Conservation (phyloP, 1,140 invertebrate species). For the Leptonema lineaticorne region DNA sequence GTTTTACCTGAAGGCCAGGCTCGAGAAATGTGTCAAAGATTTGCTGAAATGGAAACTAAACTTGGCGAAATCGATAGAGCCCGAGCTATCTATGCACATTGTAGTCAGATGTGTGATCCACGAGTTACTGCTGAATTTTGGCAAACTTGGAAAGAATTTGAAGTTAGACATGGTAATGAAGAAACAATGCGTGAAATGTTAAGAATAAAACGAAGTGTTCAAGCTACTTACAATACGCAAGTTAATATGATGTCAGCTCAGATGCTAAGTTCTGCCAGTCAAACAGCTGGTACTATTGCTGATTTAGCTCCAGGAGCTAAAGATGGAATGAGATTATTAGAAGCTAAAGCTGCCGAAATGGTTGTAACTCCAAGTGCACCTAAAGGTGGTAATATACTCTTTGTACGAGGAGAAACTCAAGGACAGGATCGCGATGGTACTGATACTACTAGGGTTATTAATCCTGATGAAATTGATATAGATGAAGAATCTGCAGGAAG, state of each 20-base stretch:
- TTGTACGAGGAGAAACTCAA: slow-evolving; percentile 85
- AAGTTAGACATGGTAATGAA: slow-evolving; percentile 99
- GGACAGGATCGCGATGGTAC: slow-evolving; percentile 69
- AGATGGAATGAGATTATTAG: slow-evolving; percentile 85
- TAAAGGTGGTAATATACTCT: slow-evolving; percentile 71
- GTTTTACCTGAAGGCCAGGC: slow-evolving; percentile 86
- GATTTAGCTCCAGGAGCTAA: slow-evolving; percentile 69
- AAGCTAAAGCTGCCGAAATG: slow-evolving; percentile 77
- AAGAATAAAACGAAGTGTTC: slow-evolving; percentile 94
- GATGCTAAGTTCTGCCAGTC: slow-evolving; percentile 78
- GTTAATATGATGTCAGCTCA: slow-evolving; percentile 98
- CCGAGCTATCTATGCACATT: slow-evolving; percentile 95
- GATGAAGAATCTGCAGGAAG: slow-evolving; percentile 72
- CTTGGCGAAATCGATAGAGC: slow-evolving; percentile 97
- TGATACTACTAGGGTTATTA: slow-evolving; percentile 67
- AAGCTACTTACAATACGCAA: slow-evolving; percentile 96
- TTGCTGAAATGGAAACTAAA: slow-evolving; percentile 97
- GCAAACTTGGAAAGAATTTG: slow-evolving; percentile 99
- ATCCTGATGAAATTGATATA: slow-evolving; percentile 95
- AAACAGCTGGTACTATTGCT: slow-evolving; percentile 63
- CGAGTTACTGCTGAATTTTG: slow-evolving; percentile 92
- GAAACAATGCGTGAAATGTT: slow-evolving; percentile 99
- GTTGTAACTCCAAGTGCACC: slow-evolving; percentile 43
- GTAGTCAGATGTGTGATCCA: slow-evolving; percentile 99
- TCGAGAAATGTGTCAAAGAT: slow-evolving; percentile 94